A percentile compares a stretch with the other conserved stretches of the same genome.
These are phyloP conservation scores for Amphipoea oculea DNA, from an alignment of 2,888 invertebrate species.

Conservation along the genomic window DNA sequence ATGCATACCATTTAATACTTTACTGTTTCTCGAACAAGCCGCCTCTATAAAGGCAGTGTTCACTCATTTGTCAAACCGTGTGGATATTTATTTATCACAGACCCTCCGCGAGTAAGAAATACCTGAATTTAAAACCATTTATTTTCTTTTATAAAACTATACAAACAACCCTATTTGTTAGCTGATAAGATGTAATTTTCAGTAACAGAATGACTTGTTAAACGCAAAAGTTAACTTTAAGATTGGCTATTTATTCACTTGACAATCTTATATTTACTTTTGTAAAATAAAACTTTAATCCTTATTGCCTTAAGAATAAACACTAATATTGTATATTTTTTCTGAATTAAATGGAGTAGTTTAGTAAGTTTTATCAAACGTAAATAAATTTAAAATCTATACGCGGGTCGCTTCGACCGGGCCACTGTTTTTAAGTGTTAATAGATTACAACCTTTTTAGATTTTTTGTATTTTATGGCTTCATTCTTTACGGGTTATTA, in stretches of 20 bases:
- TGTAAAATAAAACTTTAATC: slow-evolving; percentile 5
- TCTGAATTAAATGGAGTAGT: slow-evolving; percentile 4
- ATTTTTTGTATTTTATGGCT: slow-evolving; percentile 74
- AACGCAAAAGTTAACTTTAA: slow-evolving; percentile 24
- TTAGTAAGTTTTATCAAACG: slow-evolving; percentile 71
- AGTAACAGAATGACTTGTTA: neutral
- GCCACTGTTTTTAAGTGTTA: slow-evolving; percentile 87
- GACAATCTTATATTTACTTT: slow-evolving; percentile 49
- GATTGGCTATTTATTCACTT: slow-evolving; percentile 55
- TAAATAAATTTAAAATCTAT: slow-evolving; percentile 86
- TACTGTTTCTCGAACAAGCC: slow-evolving; percentile 72
- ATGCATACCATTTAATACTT: slow-evolving; percentile 66
- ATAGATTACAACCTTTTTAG: slow-evolving; percentile 77
- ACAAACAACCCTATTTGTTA: slow-evolving; percentile 46
- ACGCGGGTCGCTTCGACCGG: slow-evolving; percentile 76
- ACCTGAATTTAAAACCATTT: slow-evolving; percentile 72
- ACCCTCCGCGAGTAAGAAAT: slow-evolving; percentile 86
- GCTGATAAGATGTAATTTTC: slow-evolving; percentile 63
- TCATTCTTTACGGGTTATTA: slow-evolving; percentile 68
- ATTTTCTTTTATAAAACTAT: slow-evolving; percentile 20
- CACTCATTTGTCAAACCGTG: slow-evolving; percentile 88
- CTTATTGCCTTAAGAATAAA: slow-evolving; percentile 40
- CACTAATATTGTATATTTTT: slow-evolving; percentile 12
- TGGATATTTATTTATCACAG: slow-evolving; percentile 89
- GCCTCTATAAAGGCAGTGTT: slow-evolving; percentile 85